phyloP scores from a whole-genome alignment of 1,140 invertebrate genomes.

The Agrypnia vestita region DNA sequence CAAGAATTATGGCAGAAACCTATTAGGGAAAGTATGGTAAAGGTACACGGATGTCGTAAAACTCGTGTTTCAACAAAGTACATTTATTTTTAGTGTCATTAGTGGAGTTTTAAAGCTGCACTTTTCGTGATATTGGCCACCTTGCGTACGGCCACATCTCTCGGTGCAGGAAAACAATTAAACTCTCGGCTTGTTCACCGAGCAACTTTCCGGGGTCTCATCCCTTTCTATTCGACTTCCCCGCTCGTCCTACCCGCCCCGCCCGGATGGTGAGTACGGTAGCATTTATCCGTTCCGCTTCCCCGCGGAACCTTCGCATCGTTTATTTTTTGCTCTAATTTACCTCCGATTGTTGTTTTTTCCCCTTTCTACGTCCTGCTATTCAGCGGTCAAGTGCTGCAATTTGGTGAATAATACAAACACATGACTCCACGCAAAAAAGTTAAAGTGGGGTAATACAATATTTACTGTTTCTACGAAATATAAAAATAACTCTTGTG shows the following conservation, averaged over 20 bases:
- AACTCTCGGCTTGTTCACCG: conserved; percentile 64
- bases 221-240: conserved; percentile 45
- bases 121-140: conserved; percentile 51
- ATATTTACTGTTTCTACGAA: too few relatives aligned
- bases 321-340: conserved; percentile 51
- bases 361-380: conserved; percentile 46
- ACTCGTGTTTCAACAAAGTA: conserved; percentile 22
- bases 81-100: conserved; percentile 54
- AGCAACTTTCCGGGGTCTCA: conserved; percentile 55
- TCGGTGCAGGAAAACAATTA: conserved; percentile 67
- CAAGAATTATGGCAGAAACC: conserved; percentile 27
- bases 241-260: conserved; percentile 2
- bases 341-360: conserved; percentile 52
- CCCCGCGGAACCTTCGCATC: conserved; percentile 2
- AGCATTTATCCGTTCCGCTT: neutral
- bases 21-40: conserved; percentile 6
- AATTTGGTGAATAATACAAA: conserved; percentile 49
- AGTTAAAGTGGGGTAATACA: too few relatives aligned
- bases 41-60: conserved; percentile 12
- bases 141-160: conserved; percentile 58
- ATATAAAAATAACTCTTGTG: too few relatives aligned
- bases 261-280: neutral
- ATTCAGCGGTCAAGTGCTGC: conserved; percentile 54
- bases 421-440: neutral
- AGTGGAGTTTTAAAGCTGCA: conserved; percentile 40